Base-by-base conservation (phyloP, 2,888 invertebrate genomes). In the Chrysina gloriosa region DNA sequence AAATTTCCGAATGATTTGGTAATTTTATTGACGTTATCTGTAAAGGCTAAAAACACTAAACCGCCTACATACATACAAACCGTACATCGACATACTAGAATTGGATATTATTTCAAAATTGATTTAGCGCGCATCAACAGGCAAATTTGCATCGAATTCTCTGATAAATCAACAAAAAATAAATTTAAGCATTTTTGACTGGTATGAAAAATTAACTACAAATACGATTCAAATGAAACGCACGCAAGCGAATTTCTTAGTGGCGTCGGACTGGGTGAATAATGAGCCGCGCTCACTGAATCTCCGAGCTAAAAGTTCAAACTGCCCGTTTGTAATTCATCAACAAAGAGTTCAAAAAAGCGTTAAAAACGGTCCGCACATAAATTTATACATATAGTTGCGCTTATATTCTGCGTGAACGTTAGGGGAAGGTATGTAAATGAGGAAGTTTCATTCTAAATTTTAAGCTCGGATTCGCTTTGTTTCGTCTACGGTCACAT, bases 371-470 rank as follows among this genome's bases (percentile, higher is more conserved):
- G 58, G 23, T 27, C 25, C 39, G 64, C 63, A 63, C 50, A 69
- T 69, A 69, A 71, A 69, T 63, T 68, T 63, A 66, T 50, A 50
- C 16, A 50, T 29, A 61, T 45, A 66, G 65, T 16, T 31, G 27
- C 58, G 36, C 39, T 42, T 39, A 58, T 58, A 58, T 58, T 39
- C 39, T 39, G 39, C 58, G 58, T 58, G 25, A 58, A 5, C 39
- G 25, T 25, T 39, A 19, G 73, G 54, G 72, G 65, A 69, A 72
- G 72, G 70, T 74, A 77, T 76, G 77, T 73, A 76, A 77, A 76
- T 76, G 73, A 67, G 68, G 71, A 72, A 73, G 72, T 75, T 75
- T 74, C 25, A 58, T 73, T n/a, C n/a, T n/a, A n/a, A 73, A 72
- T 73, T 73, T 71, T 65, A 70, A 71, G 69, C 70, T 64, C 66